A percentile compares a stretch with the other conserved stretches of the same genome.
Conservation (phyloP, 2,797 vertebrate genomes). For the Australoheros facetus region DNA sequence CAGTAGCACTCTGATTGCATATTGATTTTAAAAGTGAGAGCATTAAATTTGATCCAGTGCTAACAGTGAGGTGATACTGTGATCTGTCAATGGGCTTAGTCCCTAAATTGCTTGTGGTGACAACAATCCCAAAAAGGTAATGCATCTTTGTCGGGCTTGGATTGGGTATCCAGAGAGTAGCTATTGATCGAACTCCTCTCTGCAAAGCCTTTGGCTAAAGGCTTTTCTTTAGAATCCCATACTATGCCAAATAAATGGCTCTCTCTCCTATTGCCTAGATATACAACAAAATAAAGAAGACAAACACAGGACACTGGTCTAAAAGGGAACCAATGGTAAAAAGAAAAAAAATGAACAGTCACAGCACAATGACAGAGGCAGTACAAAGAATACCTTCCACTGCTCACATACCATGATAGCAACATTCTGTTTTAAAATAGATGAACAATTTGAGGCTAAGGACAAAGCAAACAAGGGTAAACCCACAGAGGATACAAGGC, state of each 20-base stretch:
- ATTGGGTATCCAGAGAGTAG: constrained; percentile 56
- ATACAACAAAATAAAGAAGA: constrained; percentile 20
- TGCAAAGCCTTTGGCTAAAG: constrained; percentile 44
- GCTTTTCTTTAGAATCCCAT: constrained; percentile 27
- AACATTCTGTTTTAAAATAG: constrained; percentile 38
- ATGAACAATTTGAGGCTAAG: constrained; percentile 4
- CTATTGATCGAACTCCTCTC: constrained; percentile 65
- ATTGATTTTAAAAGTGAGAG: constrained; percentile 49
- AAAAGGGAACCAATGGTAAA: constrained; percentile 8
- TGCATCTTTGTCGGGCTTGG: constrained; percentile 71
- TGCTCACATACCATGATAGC: constrained; percentile 39
- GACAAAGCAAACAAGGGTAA: neutral
- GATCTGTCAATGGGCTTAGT: constrained; percentile 53
- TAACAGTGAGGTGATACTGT: constrained; percentile 38
- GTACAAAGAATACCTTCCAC: constrained; percentile 22
- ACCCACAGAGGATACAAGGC: neutral
- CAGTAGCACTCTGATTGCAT: constrained; percentile 31
- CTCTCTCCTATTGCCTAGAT: constrained; percentile 18
- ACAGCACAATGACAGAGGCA: constrained; percentile 47
- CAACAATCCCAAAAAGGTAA: constrained; percentile 59
- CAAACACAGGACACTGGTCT: constrained; percentile 2
- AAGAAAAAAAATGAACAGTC: constrained; percentile 30
- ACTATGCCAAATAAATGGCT: constrained; percentile 35
- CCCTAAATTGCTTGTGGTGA: constrained; percentile 66
- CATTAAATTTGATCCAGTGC: constrained; percentile 40